A percentile compares a stretch with the other conserved stretches of the same genome.
Conservation (phyloP, 2,113 vertebrate species). For the Heliornis fulica region DNA sequence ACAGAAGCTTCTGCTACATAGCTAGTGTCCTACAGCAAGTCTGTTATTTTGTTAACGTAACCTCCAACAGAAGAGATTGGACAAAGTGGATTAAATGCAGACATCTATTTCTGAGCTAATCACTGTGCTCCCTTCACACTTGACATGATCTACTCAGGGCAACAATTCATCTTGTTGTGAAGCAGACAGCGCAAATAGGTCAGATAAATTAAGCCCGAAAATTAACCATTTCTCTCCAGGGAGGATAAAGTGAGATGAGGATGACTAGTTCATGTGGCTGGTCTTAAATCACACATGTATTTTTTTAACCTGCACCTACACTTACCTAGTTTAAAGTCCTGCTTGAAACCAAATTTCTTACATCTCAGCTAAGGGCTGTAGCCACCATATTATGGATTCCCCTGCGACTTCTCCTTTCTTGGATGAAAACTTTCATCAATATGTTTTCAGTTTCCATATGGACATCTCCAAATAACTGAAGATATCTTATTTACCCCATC, state of each 20-base stretch:
- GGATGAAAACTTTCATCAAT: neutral
- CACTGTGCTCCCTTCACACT: slow-evolving; percentile 28
- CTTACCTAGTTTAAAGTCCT: neutral
- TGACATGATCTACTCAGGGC: slow-evolving; percentile 26
- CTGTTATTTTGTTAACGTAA: neutral
- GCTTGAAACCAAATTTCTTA: neutral
- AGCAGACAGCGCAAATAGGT: slow-evolving; percentile 16
- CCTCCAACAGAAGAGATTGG: neutral
- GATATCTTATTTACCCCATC: neutral
- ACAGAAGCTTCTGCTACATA: neutral
- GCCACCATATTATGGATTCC: neutral
- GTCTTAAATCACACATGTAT: neutral
- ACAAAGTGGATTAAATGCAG: neutral
- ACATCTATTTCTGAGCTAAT: slow-evolving; percentile 42
- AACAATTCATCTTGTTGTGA: slow-evolving; percentile 29
- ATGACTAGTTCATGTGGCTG: neutral
- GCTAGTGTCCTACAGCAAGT: neutral
- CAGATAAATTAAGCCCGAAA: slow-evolving; percentile 47
- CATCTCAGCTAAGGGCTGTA: neutral
- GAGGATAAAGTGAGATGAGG: neutral
- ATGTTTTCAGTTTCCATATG: slow-evolving; percentile 13
- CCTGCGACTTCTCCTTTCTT: neutral
- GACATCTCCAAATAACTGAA: neutral
- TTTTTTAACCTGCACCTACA: neutral
- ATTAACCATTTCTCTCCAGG: slow-evolving; percentile 28